These are phyloP conservation scores for Caranx melampygus DNA, from an alignment of 2,113 vertebrate species.

Conservation along the genomic window DNA sequence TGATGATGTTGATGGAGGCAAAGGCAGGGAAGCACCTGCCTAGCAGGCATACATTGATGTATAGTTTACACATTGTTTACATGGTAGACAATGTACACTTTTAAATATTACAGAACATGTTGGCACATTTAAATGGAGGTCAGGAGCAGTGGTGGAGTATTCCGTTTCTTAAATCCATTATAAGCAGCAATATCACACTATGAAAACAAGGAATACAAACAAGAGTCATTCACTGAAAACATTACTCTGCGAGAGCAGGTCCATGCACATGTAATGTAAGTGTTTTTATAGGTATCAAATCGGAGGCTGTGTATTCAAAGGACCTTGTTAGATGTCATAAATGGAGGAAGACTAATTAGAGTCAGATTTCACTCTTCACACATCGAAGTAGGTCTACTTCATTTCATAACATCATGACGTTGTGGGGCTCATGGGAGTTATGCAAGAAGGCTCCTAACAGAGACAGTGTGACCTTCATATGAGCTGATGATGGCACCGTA, in stretches of 20 bases:
- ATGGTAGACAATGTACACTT: neutral
- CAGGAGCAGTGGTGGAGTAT: too few species aligned
- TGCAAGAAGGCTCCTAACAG: constrained; percentile 10
- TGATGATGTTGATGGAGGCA: too few species aligned
- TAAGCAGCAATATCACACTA: too few species aligned
- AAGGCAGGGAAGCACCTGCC: too few species aligned
- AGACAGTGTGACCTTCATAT: constrained; percentile 3
- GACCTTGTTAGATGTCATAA: neutral
- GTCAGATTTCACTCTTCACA: neutral
- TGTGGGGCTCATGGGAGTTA: neutral
- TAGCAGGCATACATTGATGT: neutral
- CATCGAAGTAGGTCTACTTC: neutral
- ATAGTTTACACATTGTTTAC: too few species aligned
- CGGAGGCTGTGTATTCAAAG: neutral
- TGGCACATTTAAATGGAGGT: too few species aligned
- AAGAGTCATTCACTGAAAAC: neutral
- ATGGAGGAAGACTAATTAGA: neutral
- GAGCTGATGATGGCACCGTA: neutral
- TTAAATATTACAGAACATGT: neutral
- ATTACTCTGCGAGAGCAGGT: neutral
- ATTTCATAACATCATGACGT: neutral
- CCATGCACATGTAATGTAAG: too few species aligned
- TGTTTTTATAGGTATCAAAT: neutral
- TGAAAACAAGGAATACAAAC: too few species aligned
- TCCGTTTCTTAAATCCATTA: too few species aligned